Base-by-base conservation (phyloP, 2,113 vertebrate genomes). In the Patagioenas fasciata region DNA sequence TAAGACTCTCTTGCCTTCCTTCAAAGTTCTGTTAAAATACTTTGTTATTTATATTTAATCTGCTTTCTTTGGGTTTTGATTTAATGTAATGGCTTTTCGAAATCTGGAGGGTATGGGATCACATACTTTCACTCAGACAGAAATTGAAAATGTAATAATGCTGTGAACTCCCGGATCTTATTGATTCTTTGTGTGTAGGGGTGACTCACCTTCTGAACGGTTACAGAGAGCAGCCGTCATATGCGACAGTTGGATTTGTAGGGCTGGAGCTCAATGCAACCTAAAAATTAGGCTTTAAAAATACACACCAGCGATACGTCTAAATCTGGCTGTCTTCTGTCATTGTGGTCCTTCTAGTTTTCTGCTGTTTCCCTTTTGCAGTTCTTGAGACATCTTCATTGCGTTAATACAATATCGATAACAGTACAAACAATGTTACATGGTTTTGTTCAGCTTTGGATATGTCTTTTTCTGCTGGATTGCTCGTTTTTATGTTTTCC, bases 41-140 rank as follows among this genome's bases (percentile, higher is more conserved):
- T 85, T 94, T 28, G 26, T 73, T 95, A 73, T 94, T 94, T 96
- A 60, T 90, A 85, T 95, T 96, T 80, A 58, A 93, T 91, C 80
- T 64, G 9, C 60, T 44, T 87, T 75, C 71, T 82, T 48, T 65
- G 57, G 24, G 36, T n/a, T 96, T 78, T 95, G 84, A 73, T 94
- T 88, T 88, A 62, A 60, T 50, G 57, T 28, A 88, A 75, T 85
- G 80, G 47, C 65, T 97, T 91, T 95, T 82, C 53, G 84, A 90
- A 96, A 70, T 91, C 77, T 66, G 23, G 25, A 88, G 93, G 56
- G 29, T 74, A 69, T 34, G 48, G 79, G 72, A 88, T 91, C 92
- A 65, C 73, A 53, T 86, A 67, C 42, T 93, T 93, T 24, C 40
- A 42, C 77, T 80, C 3, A n/a, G 58, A n/a, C 69, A 80, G 91